Percentiles rank a stretch among this genome's conserved stretches.
Conservation (phyloP, 2,113 vertebrate genomes). For the Todiramphus saurophagus region DNA sequence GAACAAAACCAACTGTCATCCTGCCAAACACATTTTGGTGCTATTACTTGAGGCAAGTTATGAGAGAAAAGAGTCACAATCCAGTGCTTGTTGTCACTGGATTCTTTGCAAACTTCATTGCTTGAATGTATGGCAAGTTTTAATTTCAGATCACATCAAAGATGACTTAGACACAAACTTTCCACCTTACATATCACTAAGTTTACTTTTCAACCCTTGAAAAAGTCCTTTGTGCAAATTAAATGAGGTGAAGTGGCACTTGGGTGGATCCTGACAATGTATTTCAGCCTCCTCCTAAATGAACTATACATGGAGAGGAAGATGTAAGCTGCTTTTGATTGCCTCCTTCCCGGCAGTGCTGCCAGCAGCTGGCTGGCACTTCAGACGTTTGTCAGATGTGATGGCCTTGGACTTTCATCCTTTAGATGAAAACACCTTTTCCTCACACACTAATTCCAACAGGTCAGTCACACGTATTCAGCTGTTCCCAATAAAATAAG, state of each 20-base stretch:
- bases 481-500: background rate
- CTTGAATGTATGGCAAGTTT: background rate
- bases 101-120: background rate
- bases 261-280: background rate
- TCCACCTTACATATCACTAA: background rate
- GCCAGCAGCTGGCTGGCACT: background rate
- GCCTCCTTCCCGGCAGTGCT: background rate
- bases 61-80: background rate
- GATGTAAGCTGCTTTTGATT: background rate
- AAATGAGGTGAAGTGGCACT: background rate
- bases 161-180: background rate
- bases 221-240: background rate
- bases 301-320: background rate
- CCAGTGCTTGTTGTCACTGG: background rate
- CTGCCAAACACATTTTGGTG: background rate
- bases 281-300: background rate
- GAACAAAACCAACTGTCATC: background rate
- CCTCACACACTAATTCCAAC: background rate
- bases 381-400: background rate
- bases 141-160: background rate
- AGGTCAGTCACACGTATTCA: background rate
- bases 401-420: background rate
- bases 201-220: background rate
- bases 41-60: background rate
- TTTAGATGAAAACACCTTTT: background rate